Percentiles rank a stretch among this genome's conserved stretches.
Conservation (phyloP, 2,113 vertebrate species). For the Phaethon lepturus region DNA sequence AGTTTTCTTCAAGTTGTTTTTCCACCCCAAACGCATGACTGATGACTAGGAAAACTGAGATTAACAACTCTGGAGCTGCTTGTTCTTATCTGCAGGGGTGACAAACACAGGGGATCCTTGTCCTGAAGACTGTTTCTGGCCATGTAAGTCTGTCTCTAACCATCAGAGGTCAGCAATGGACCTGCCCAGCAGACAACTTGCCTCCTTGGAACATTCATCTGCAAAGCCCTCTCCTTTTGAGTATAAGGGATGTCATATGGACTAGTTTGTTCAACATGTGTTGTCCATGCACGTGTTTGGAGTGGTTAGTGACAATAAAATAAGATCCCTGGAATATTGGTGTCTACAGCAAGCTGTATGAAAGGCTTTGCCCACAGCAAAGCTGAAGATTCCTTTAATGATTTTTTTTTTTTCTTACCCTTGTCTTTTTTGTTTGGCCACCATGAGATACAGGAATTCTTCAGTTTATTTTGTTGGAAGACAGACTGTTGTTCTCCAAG, state of each 20-base stretch:
- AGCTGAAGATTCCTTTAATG: background rate
- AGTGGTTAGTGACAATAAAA: background rate
- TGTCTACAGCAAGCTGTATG: background rate
- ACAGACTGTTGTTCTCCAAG: background rate
- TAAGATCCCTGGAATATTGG: background rate
- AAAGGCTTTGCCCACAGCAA: background rate
- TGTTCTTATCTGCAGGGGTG: background rate
- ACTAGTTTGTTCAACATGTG: background rate
- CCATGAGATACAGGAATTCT: background rate
- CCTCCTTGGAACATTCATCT: background rate
- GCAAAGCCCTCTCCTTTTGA: background rate
- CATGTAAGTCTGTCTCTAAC: slow-evolving; percentile 7
- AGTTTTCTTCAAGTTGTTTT: background rate
- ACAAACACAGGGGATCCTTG: background rate
- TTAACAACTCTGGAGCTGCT: background rate
- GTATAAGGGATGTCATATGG: background rate
- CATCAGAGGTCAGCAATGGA: slow-evolving; percentile 64
- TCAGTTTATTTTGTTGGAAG: background rate
- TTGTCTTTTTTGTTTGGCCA: background rate
- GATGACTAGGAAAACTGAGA: background rate
- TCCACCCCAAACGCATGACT: background rate
- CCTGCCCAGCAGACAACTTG: background rate
- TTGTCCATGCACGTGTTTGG: background rate
- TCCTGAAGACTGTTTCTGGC: background rate
- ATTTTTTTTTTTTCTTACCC: background rate